Conservation (phyloP, 2,888 invertebrate species). For the Cantharis flavilabris region DNA sequence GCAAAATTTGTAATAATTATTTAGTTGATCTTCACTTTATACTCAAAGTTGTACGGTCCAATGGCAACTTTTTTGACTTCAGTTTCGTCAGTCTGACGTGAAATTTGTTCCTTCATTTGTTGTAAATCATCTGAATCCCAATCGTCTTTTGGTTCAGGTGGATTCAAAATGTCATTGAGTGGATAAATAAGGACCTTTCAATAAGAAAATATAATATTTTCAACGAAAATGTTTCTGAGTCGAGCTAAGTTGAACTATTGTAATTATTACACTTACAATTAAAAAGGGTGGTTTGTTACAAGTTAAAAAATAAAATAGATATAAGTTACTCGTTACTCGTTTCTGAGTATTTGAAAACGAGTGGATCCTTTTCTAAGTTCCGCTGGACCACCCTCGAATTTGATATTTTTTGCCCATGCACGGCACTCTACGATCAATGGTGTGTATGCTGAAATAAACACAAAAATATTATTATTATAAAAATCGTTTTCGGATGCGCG, state of each 20-base stretch:
- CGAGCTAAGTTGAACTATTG: no score
- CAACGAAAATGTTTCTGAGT: no score
- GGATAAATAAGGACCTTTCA: background rate
- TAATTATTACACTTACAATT: no score
- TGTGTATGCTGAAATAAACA: constrained; percentile 57
- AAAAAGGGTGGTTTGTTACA: no score
- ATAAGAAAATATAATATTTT: no score
- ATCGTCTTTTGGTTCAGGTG: background rate
- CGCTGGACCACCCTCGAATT: constrained; percentile 63
- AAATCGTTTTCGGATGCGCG: no score
- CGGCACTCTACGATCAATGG: constrained; percentile 76
- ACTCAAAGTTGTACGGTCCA: background rate
- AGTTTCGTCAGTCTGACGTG: background rate
- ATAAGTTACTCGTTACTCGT: constrained; percentile 54
- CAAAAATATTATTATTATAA: no score
- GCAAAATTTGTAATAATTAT: background rate
- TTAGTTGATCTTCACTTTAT: background rate
- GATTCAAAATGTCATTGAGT: background rate
- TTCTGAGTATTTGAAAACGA: constrained; percentile 69
- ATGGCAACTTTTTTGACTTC: background rate
- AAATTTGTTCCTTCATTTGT: background rate
- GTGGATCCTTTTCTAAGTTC: constrained; percentile 70
- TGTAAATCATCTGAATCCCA: background rate
- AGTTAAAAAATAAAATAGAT: no score
- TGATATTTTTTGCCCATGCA: constrained; percentile 87